Base-by-base conservation (phyloP, 1,140 invertebrate species). In the Anoplophora glabripennis region DNA sequence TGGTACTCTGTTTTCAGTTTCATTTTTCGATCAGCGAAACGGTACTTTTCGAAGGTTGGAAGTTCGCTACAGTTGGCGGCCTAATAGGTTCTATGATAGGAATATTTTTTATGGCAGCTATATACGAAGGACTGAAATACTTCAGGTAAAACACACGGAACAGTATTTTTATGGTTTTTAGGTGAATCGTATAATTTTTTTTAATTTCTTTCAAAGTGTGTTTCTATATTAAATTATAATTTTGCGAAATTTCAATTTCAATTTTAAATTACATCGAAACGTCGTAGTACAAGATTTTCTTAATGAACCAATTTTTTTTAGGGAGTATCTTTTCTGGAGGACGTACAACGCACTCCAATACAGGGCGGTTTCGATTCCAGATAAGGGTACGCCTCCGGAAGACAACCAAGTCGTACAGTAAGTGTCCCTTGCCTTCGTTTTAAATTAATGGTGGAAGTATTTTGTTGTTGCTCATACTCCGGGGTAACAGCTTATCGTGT, bases 91-190 rank as follows among this genome's bases (percentile, higher is more conserved):
- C 93, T 0, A 88, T 92, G 75, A 81, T 95, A 41, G 90, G 86
- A 28, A 90, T 96, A 37, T 89, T 95, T 70, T 80, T 95, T 38
- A 84, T 94, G 74, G 90, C 88, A 0, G 80, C 91, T 8, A 78
- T 95, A 12, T 96, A 96, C 73, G 94, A 96, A 78, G 92, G 91
- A 11, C 80, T 96, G 0, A 96, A 96, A 76, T 94, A 92, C 77
- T 94, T 91, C 70, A 85, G 83, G 79, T 81, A 65, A 69, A 34
- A 36, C 44, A 15, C 9, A 17, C 11, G 4, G n/a, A n/a, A n/a
- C n/a, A n/a, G n/a, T n/a, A n/a, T n/a, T n/a, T n/a, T n/a, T n/a
- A n/a, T n/a, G n/a, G n/a, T n/a, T n/a, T n/a, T n/a, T n/a, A n/a
- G n/a, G n/a, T n/a, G n/a, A n/a, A n/a, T n/a, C n/a, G n/a, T n/a